Conservation (phyloP, 2,888 invertebrate species). For the Epinotia brunnichana region DNA sequence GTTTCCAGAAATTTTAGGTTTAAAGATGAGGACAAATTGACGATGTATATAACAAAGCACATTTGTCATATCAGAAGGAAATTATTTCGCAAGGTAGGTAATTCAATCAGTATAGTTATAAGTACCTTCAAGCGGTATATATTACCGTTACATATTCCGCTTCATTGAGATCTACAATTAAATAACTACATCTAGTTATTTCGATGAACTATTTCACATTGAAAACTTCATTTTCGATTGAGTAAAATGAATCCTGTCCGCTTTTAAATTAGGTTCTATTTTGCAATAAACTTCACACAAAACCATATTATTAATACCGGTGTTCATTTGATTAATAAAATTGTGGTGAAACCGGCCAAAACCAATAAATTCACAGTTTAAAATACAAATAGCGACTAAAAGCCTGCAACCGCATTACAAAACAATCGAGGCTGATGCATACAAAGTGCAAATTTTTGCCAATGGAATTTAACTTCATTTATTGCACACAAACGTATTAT, state of each 20-base stretch:
- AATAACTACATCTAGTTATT: no score
- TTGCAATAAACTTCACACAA: neutral
- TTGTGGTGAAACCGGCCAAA: neutral
- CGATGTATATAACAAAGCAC: no score
- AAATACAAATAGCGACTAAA: slow-evolving; percentile 18
- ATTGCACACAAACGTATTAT: neutral
- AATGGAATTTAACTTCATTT: neutral
- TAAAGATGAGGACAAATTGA: no score
- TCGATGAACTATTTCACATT: no score
- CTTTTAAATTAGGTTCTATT: neutral
- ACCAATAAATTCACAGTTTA: slow-evolving; percentile 18
- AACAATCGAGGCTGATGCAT: slow-evolving; percentile 1
- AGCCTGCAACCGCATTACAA: slow-evolving; percentile 10
- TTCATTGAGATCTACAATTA: no score
- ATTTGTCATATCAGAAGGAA: no score
- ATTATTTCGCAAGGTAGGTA: no score
- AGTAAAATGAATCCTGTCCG: neutral
- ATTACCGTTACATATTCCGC: no score
- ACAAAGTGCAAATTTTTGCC: neutral
- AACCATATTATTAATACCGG: neutral
- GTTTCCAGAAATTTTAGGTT: no score
- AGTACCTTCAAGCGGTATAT: no score
- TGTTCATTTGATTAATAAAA: slow-evolving; percentile 13
- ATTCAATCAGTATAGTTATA: no score
- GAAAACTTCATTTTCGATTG: neutral